Conservation (phyloP, 2,113 vertebrate species). For the Rhodinocichla rosea region DNA sequence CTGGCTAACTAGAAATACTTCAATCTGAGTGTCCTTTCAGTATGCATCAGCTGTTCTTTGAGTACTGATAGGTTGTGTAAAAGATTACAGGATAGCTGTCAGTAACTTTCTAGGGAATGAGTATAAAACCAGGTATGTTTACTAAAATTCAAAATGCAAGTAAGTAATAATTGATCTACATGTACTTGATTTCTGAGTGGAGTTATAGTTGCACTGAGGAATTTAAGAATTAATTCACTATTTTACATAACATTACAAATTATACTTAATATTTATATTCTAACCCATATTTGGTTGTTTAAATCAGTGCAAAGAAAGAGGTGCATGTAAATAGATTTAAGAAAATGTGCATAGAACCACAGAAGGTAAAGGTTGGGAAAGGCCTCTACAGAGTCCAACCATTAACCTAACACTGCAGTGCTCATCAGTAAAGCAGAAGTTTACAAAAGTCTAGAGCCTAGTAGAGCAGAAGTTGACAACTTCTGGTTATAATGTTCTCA, state of each 20-base stretch:
- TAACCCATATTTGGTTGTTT: not conserved
- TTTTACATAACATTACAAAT: not conserved
- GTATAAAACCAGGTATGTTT: not conserved
- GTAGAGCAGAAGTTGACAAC: not conserved
- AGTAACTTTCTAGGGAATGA: not conserved
- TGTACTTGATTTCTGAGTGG: not conserved
- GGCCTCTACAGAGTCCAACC: not conserved
- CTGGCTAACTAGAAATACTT: not conserved
- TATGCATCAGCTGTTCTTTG: not conserved
- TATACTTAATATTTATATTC: not conserved
- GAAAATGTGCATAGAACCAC: not conserved
- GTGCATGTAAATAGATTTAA: not conserved
- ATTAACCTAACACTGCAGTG: not conserved
- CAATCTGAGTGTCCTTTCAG: not conserved
- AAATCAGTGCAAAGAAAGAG: not conserved
- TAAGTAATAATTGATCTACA: not conserved
- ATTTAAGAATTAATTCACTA: not conserved
- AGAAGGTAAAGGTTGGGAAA: not conserved
- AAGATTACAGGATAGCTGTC: not conserved
- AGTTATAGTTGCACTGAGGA: not conserved
- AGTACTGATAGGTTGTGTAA: not conserved
- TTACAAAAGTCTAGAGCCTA: not conserved
- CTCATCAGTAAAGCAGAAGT: not conserved
- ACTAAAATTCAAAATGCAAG: not conserved
- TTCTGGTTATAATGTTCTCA: not conserved